Evolutionary conservation across 35 echinoderm and acorn worm species (phyloP), one percentile per base, ranked within the genome.

Genomic region (Stichopus chloronotus): DNA sequence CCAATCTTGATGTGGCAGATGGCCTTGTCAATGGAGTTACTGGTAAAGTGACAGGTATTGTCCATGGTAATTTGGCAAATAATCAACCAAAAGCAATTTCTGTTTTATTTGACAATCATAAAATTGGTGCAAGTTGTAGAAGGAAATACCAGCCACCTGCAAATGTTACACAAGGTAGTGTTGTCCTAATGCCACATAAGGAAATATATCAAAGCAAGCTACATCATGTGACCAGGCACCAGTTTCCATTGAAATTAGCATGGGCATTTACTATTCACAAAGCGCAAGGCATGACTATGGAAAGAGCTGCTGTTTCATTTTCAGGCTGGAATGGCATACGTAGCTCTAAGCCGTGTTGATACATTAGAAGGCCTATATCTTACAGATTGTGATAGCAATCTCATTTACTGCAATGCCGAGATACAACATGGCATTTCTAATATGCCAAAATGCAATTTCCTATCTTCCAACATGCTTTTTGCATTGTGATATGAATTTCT

Each of bases 1-100:
- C 83, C 25, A 93, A 95, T 59, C n/a, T 93, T 30, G 94, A 95
- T 90, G 86, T 93, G 14, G 19, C 22, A 71, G 86, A 92, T 72
- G 91, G 91, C 19, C 82, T 95, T 74, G 79, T 82, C 8, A 95
- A 95, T 95, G 94, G 89, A 87, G 94, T 79, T 12, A 43, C 71
- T 78, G 94, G 94, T 20, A 95, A 65, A 76, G 82, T 95, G 53
- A 56, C 72, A 68, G 52, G 22, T 43, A 87, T 95, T 59, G 11
- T 88, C 55, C 22, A 23, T 12, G 56, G 56, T 63, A 69, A 87
- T 78, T 12, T n/a, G 12, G 14, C 58, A 56, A 79, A 92, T 11
- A 74, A 20, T 30, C 78, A 81, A 58, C 87, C 80, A 21, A 78
- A 58, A 54, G 78, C 21, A 52, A 25, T 95, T 52, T 79, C 57